Base-by-base conservation (phyloP, 2,113 vertebrate species). In the Romanogobio albipinnatus region DNA sequence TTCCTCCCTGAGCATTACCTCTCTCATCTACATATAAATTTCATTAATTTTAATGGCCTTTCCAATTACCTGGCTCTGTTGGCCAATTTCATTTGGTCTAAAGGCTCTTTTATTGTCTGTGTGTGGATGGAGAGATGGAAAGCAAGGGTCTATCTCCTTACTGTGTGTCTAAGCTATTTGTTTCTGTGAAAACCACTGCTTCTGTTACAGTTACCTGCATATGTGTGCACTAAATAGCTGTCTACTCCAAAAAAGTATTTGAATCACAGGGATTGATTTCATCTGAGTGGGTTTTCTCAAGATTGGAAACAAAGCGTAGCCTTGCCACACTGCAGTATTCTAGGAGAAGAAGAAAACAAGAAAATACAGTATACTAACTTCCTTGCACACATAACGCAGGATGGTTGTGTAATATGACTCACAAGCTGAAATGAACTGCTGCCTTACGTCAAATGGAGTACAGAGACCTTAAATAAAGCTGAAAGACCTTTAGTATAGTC, bases 1-100 rank as follows among this genome's bases (percentile, higher is more conserved):
- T 70, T 85, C 68, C 53, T 68, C 78, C 68, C 77, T 76, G 59
- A 79, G 29, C 66, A 81, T 36, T 19, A 59, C 66, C 36, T 71
- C 15, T 66, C 77, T 82, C 84, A 86, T 87, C 77, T 86, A 73
- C 84, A 89, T 89, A 59, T 36, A 83, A 83, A 89, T 83, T 76
- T 86, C 73, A 89, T 89, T 85, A 24, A 51, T 84, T 88, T 84
- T 89, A 86, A 89, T 87, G 79, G 82, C 49, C 64, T 73, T 78
- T 24, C 73, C 64, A 86, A 89, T 87, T 79, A 88, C 84, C 78
- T 84, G 82, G 73, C 56, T 81, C 84, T 84, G 84, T 64, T 86
- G 74, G 62, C 75, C 45, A 84, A 61, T 87, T 84, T 77, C 29
- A 19, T 70, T 61, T 39, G 33, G 83, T 49, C 81, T 84, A 49